Conservation (phyloP, 2,888 invertebrate species). For the Philopedon plagiatum region DNA sequence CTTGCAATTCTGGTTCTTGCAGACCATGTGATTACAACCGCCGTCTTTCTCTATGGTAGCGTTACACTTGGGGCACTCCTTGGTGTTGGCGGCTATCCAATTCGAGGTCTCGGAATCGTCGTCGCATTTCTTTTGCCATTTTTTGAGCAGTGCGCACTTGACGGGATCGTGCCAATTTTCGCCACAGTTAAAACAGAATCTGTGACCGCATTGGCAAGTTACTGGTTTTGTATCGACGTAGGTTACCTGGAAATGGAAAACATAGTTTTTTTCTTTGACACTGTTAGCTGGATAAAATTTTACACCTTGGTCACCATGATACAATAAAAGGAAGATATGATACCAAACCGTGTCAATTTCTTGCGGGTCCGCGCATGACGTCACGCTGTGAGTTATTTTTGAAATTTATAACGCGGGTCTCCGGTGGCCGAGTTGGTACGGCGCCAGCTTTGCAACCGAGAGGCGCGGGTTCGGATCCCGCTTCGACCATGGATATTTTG, state of each 20-base stretch:
- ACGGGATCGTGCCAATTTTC: conserved; percentile 99
- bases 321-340: too few relatives aligned
- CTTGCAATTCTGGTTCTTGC: conserved; percentile 98
- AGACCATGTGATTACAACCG: conserved; percentile 99
- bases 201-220: conserved; percentile 93
- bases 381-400: too few relatives aligned
- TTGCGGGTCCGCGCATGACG: too few relatives aligned
- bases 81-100: conserved; percentile 99
- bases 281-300: too few relatives aligned
- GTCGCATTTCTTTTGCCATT: conserved; percentile 99
- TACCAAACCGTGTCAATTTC: too few relatives aligned
- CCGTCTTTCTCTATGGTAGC: conserved; percentile 97
- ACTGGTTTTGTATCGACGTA: conserved; percentile 93
- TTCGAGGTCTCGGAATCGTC: conserved; percentile 99
- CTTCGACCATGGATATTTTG: too few relatives aligned
- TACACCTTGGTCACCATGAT: too few relatives aligned
- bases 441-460: too few relatives aligned
- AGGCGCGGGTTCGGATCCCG: too few relatives aligned
- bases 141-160: conserved; percentile 90
- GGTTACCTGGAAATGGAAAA: conserved; percentile 60
- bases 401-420: too few relatives aligned
- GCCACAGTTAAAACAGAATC: conserved; percentile 97
- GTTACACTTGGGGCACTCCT: conserved; percentile 99
- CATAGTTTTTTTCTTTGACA: too few relatives aligned
- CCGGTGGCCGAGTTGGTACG: too few relatives aligned